Base-by-base conservation (phyloP, 37 sponge, comb jelly and placozoan species). In the Ephydatia muelleri region DNA sequence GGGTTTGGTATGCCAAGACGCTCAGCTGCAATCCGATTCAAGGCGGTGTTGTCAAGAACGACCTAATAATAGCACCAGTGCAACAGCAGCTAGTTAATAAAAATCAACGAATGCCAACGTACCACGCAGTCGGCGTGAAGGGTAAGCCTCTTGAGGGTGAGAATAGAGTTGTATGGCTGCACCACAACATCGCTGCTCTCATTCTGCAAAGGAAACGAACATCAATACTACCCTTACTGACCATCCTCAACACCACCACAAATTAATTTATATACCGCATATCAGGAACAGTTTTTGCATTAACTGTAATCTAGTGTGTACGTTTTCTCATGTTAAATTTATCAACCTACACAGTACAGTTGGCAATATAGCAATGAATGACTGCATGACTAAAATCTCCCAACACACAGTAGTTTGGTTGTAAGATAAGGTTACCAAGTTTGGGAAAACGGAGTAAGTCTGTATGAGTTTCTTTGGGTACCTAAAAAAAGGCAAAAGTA, bases 161-260 rank as follows among this genome's bases (percentile, higher is more conserved):
- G 91, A 1, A 98, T 86, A 40, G 97, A 96, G 85, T 98, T 98
- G 90, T 98, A 98, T n/a, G 99, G 99, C 80, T 98, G 99, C 31
- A 98, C 99, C 33, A 98, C 99, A 35, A 98, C 99, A 71, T 98
- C 99, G 89, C 97, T 91, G 22, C 87, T 88, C 35, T 91, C 97
- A 70, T 91, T 89, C 85, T 87, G 77, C 38, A 22, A 75, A 65
- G 39, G 68, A 67, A 66, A 70, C 30, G 78, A 43, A 67, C 26
- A 64, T 66, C n/a, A 64, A 65, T 75, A 16, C 11, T 26, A 35
- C 11, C 26, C 19, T 71, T 30, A 71, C 26, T 13, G 11, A 26
- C 27, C 72, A 25, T 12, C 11, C 72, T 71, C 72, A 71, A 30
- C 12, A 71, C 11, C 72, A 71, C 72, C 12, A 14, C 27, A 11